These are phyloP conservation scores for Spatulosminthurus flaviceps DNA, from an alignment of 2,888 invertebrate species.

Conservation along the genomic window DNA sequence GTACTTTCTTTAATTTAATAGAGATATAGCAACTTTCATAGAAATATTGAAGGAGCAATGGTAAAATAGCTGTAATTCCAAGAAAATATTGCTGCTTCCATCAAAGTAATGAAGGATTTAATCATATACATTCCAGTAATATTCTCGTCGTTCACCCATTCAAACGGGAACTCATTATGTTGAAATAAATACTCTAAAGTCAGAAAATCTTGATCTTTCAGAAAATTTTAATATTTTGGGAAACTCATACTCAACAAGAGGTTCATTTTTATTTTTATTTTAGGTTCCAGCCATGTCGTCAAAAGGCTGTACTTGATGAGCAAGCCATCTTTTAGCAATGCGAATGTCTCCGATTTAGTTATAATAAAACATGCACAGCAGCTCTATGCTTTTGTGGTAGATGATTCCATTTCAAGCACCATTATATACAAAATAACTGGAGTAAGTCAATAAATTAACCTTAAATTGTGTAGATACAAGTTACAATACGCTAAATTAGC, in stretches of 20 bases:
- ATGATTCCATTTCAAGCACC: slow-evolving; percentile 25
- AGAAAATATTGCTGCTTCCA: too few relatives aligned
- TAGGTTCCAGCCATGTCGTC: slow-evolving; percentile 28
- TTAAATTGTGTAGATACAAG: not conserved
- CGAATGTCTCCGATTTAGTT: slow-evolving; percentile 29
- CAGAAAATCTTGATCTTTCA: not conserved
- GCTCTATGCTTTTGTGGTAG: slow-evolving; percentile 51
- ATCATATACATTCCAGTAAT: too few relatives aligned
- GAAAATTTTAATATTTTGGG: not conserved
- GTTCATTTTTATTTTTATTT: not conserved
- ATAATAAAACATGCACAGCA: not conserved
- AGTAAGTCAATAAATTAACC: not conserved
- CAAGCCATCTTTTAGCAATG: not conserved
- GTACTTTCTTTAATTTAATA: too few relatives aligned
- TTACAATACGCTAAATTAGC: too few relatives aligned
- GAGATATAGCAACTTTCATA: too few relatives aligned
- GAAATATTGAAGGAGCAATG: too few relatives aligned
- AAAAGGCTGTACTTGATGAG: slow-evolving; percentile 13
- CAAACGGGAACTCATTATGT: too few relatives aligned
- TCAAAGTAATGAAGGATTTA: too few relatives aligned
- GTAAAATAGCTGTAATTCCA: too few relatives aligned
- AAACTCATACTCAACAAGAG: not conserved
- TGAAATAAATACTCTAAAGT: too few relatives aligned
- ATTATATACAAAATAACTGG: slow-evolving; percentile 20
- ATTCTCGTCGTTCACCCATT: too few relatives aligned